Base-by-base conservation (phyloP, 2,888 invertebrate species). In the Stratiomys singularior region DNA sequence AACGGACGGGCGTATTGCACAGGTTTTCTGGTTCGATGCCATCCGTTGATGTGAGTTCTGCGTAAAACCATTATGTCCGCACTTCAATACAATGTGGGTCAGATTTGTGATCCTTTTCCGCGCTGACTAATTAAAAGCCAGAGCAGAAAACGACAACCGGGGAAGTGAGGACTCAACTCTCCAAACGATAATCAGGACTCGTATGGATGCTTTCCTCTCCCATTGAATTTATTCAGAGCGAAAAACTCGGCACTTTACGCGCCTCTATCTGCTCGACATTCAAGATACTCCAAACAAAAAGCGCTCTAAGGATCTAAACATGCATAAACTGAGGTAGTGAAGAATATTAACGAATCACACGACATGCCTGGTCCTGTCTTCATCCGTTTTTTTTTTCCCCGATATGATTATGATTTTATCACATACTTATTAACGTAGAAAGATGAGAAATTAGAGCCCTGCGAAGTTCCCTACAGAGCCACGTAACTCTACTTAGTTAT, bases 401-500 rank as follows among this genome's bases (percentile, higher is more conserved):
- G n/a, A n/a, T n/a, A n/a, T n/a, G n/a, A n/a, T 30, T 21, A 25
- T 47, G 69, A 25, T 46, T 69, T 46, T 13, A 46, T 47, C 47
- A 69, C 46, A 69, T 30, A 69, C 69, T 69, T 69, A 69, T 69
- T 69, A 69, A 69, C 69, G 69, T 28, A 76, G 64, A 76, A 69
- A 77, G 58, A 58, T 69, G 77, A 46, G 44, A 64, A 77, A 77
- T 77, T 77, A 77, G 56, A 77, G 72, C 66, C 56, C 74, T 72
- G 74, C 74, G 77, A 77, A 77, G 52, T 77, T 77, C 64, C 56
- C 47, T 74, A 58, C 52, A 52, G 30, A 63, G 64, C 52, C 77
- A 74, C 72, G 77, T 77, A 63, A 64, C 44, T 46, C 72, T 77
- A 77, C 77, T 77, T 72, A 74, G 72, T 72, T 74, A 64, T 77